These are phyloP conservation scores for Biston betularia DNA, from an alignment of 2,888 invertebrate genomes.

Conservation along the genomic window DNA sequence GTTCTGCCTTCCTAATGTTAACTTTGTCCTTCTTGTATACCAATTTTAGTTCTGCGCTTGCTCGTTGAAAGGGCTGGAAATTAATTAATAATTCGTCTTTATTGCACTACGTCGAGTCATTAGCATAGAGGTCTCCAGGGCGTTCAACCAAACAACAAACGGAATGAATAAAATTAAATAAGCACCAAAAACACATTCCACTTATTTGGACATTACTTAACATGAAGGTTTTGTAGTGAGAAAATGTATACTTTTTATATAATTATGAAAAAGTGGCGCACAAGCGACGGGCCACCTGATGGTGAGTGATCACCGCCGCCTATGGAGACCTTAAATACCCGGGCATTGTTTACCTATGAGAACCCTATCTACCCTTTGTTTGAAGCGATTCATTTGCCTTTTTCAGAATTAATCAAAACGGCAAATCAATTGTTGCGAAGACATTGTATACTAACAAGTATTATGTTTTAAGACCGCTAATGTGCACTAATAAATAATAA, in stretches of 20 bases:
- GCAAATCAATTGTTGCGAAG: too few relatives aligned
- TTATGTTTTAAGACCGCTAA: neutral
- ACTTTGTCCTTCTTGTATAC: neutral
- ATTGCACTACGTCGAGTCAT: constrained; percentile 15
- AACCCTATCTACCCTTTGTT: too few relatives aligned
- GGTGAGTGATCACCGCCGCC: too few relatives aligned
- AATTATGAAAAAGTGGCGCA: too few relatives aligned
- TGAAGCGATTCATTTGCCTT: too few relatives aligned
- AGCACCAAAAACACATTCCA: neutral
- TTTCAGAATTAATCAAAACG: too few relatives aligned
- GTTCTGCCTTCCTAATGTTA: neutral
- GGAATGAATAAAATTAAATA: constrained; percentile 15
- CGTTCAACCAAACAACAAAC: constrained; percentile 16
- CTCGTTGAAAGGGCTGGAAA: constrained; percentile 2
- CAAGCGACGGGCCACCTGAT: too few relatives aligned
- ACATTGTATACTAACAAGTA: too few relatives aligned
- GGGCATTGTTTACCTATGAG: too few relatives aligned
- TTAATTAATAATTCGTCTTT: constrained; percentile 7
- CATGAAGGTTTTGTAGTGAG: too few relatives aligned
- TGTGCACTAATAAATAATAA: neutral
- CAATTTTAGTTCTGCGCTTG: neutral
- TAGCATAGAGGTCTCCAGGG: constrained; percentile 21
- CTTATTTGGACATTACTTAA: neutral
- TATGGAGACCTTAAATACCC: too few relatives aligned
- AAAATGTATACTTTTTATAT: too few relatives aligned